These are phyloP conservation scores for Vireo altiloquus DNA, from an alignment of 2,113 vertebrate genomes.

Conservation along the genomic window DNA sequence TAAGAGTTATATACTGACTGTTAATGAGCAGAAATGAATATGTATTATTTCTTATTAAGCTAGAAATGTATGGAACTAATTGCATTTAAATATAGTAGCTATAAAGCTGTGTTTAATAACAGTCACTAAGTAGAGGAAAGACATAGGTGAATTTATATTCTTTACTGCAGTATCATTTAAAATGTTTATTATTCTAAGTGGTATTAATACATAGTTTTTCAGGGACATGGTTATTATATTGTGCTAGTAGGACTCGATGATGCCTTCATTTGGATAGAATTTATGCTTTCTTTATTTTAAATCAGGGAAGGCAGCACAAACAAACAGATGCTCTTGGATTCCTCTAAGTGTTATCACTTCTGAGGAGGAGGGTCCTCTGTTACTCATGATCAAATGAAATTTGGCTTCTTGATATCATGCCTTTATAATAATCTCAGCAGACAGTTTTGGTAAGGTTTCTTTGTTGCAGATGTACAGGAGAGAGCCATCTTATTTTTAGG, in stretches of 20 bases:
- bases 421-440: neutral
- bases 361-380: neutral
- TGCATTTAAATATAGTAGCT: constrained; percentile 51
- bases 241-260: neutral
- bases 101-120: constrained; percentile 45
- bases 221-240: neutral
- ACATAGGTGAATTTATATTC: constrained; percentile 36
- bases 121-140: constrained; percentile 1
- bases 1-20: constrained; percentile 61
- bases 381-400: neutral
- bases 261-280: neutral
- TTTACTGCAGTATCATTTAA: neutral
- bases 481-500: neutral
- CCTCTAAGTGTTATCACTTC: neutral
- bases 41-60: constrained; percentile 63
- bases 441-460: neutral
- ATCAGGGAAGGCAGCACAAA: neutral
- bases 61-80: constrained; percentile 57
- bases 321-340: neutral
- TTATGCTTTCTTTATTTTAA: constrained; percentile 23
- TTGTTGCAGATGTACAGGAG: neutral
- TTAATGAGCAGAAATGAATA: constrained; percentile 69
- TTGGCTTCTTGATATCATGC: neutral
- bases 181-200: constrained; percentile 43
- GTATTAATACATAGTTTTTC: neutral